Conservation (phyloP, 2,113 vertebrate genomes). For the Amblyopsis rosae region DNA sequence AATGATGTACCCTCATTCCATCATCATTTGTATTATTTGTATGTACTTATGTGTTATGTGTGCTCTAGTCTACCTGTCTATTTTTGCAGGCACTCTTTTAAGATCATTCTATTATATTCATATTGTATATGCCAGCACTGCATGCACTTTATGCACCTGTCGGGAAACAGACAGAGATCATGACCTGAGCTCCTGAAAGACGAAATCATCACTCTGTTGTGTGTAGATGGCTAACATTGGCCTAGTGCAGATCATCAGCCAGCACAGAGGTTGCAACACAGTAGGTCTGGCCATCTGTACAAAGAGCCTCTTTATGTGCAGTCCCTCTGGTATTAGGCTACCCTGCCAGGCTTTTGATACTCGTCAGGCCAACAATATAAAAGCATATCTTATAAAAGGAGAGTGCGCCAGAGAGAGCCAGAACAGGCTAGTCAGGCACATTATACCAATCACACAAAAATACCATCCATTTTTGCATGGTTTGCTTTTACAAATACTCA, state of each 20-base stretch:
- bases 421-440: not conserved
- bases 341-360: not conserved
- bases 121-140: no score
- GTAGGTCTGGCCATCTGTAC: not conserved
- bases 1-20: no score
- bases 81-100: no score
- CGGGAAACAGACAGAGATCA: no score
- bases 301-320: not conserved
- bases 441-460: conserved; percentile 1
- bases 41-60: no score
- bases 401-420: not conserved
- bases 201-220: not conserved
- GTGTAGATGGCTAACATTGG: no score
- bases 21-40: no score
- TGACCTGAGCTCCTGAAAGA: not conserved
- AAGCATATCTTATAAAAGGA: conserved; percentile 9
- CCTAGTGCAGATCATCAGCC: not conserved
- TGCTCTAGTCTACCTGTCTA: no score
- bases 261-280: not conserved
- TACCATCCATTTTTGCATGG: not conserved
- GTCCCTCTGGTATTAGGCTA: conserved; percentile 31
- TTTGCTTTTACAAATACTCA: not conserved
- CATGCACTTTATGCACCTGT: no score
- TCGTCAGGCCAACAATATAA: conserved; percentile 1
- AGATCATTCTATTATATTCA: no score